Percentiles rank a stretch among this genome's conserved stretches.
Evolutionary conservation across 1,140 invertebrate genomes (phyloP).

Genomic region (Brachystomella parvula): DNA sequence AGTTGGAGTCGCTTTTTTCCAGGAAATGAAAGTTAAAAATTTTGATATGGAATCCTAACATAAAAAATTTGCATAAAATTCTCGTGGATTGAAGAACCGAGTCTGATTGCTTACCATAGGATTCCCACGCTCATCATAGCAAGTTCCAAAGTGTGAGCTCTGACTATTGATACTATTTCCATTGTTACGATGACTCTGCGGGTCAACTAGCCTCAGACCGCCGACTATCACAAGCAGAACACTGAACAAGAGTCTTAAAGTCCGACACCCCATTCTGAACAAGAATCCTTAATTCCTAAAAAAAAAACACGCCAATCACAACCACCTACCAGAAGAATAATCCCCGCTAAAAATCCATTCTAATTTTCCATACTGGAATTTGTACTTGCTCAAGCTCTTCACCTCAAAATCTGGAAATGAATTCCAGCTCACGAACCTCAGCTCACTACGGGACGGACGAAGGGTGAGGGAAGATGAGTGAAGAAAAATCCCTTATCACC

Average conservation of each 20-base stretch:
- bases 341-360: no score
- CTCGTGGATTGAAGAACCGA: neutral
- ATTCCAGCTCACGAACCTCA: no score
- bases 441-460: no score
- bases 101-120: constrained; percentile 17
- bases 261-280: no score
- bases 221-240: neutral
- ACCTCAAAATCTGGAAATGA: no score
- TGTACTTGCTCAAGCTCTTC: no score
- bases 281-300: no score
- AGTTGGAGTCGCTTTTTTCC: neutral
- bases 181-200: neutral
- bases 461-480: no score
- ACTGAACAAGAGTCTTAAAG: neutral
- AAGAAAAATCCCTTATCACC: no score
- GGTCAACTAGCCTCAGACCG: neutral
- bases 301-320: no score
- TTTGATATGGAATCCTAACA: neutral
- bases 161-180: constrained; percentile 6
- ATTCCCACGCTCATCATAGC: constrained; percentile 17
- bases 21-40: neutral
- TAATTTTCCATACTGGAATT: no score
- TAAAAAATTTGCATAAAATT: neutral
- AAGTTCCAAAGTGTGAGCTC: constrained; percentile 12
- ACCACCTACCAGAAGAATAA: no score